Base-by-base conservation (phyloP, 2,797 vertebrate genomes). In the Sebastes taczanowskii region DNA sequence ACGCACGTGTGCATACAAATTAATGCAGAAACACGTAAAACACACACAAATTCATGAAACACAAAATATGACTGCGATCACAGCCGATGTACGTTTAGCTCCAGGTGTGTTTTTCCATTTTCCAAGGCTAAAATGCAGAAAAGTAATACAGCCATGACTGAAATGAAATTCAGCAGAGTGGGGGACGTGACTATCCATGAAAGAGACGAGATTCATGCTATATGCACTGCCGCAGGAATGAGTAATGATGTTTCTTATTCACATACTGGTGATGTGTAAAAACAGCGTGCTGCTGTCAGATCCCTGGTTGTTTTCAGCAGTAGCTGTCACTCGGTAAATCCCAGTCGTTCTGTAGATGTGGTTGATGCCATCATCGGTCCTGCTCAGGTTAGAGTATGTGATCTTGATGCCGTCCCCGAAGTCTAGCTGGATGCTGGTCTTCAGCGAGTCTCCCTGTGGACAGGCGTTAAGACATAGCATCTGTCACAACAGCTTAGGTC, bases 181-280 rank as follows among this genome's bases (percentile, higher is more conserved):
- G 30, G 62, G 62, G 78, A 86, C 29, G 58, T 79, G 89, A 89
- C 82, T 82, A 80, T 81, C 80, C 77, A 85, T 81, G 85, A 86
- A 74, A 80, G 69, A 81, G 78, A 53, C 34, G 67, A 78, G 69
- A 62, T 78, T 86, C 73, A 78, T 74, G 88, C 80, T 68, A 25
- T 49, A 69, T 74, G 80, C 68, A 59, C 74, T 66, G 85, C 74
- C 42, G 42, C 70, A 84, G 78, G 79, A 88, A 85, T 85, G 83
- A 84, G 78, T 84, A 90, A 92, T 82, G 90, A 81, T 63, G 69
- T 75, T 81, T 90, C 81, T 82, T 83, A 80, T 92, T 85, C 87
- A 97, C 98, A 95, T 96, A 99, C 98, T 97, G 84, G 97, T 96
- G 89, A 99, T 96, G 1, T 99, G 98, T 71, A 99, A 93, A 93